These are phyloP conservation scores for Salarias fasciatus DNA, from an alignment of 2,797 vertebrate genomes.

Conservation along the genomic window DNA sequence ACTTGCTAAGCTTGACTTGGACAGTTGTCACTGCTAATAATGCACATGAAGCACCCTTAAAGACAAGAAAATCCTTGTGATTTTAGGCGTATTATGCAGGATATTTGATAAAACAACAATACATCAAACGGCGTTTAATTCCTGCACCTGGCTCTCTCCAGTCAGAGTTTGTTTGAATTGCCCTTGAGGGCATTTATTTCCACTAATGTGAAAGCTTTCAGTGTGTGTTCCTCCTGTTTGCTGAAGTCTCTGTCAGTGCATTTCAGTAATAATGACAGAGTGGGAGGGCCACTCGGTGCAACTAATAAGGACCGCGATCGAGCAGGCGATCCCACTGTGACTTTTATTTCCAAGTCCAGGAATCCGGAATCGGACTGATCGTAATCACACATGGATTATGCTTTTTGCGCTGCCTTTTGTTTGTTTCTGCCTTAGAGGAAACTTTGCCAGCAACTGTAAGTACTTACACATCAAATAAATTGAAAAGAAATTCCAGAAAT, in stretches of 20 bases:
- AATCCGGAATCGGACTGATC: conserved; percentile 75
- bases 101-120: conserved; percentile 42
- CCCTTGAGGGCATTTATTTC: conserved; percentile 43
- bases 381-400: conserved; percentile 77
- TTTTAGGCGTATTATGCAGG: conserved; percentile 22
- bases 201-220: conserved; percentile 53
- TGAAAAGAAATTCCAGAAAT: background rate
- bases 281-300: conserved; percentile 94
- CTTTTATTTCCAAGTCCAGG: conserved; percentile 86
- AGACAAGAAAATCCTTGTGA: conserved; percentile 20
- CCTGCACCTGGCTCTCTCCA: conserved; percentile 62
- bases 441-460: conserved; percentile 83
- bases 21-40: conserved; percentile 11
- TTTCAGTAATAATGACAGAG: conserved; percentile 86
- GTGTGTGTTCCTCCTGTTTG: conserved; percentile 61
- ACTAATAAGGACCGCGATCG: conserved; percentile 97
- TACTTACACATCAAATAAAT: conserved; percentile 49
- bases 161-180: conserved; percentile 41
- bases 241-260: conserved; percentile 73
- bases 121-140: conserved; percentile 53
- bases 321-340: conserved; percentile 84
- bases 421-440: conserved; percentile 70
- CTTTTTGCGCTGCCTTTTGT: conserved; percentile 50
- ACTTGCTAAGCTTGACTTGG: conserved; percentile 16
- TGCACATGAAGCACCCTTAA: conserved; percentile 20